Evolutionary conservation across 2,888 invertebrate genomes (phyloP).

Genomic region (Cantharis nigra): DNA sequence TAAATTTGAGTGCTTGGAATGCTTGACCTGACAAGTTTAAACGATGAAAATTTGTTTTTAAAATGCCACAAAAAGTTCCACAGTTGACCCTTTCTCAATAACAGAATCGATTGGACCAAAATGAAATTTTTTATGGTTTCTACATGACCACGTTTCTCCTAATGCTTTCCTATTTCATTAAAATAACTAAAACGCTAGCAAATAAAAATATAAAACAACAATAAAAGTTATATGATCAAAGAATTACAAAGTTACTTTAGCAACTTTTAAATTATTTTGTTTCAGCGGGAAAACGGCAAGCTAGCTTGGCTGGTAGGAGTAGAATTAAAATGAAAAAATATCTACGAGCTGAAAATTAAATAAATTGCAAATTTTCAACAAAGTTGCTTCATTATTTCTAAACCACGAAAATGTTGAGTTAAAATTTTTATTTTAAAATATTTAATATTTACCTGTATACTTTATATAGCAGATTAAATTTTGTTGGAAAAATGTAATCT

Average conservation of each 20-base stretch:
- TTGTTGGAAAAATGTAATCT: too few species aligned
- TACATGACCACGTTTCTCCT: not conserved
- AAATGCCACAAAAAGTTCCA: not conserved
- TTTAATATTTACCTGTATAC: too few species aligned
- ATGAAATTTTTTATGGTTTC: not conserved
- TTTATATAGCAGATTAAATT: too few species aligned
- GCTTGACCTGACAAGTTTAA: not conserved
- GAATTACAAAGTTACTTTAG: not conserved
- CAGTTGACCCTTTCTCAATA: not conserved
- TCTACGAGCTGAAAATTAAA: too few species aligned
- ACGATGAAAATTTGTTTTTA: not conserved
- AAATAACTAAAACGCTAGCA: not conserved
- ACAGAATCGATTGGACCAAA: not conserved
- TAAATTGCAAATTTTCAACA: not conserved
- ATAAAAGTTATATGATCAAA: not conserved
- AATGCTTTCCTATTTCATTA: not conserved
- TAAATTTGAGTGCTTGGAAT: not conserved
- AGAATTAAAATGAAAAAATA: not conserved
- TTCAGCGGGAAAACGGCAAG: not conserved
- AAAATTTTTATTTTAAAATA: too few species aligned
- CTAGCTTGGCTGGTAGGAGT: too few species aligned
- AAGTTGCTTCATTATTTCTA: not conserved
- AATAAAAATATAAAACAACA: not conserved
- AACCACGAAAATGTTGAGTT: too few species aligned
- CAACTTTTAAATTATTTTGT: not conserved